Conservation (phyloP, 2,888 invertebrate species). For the Hypsopygia costalis region DNA sequence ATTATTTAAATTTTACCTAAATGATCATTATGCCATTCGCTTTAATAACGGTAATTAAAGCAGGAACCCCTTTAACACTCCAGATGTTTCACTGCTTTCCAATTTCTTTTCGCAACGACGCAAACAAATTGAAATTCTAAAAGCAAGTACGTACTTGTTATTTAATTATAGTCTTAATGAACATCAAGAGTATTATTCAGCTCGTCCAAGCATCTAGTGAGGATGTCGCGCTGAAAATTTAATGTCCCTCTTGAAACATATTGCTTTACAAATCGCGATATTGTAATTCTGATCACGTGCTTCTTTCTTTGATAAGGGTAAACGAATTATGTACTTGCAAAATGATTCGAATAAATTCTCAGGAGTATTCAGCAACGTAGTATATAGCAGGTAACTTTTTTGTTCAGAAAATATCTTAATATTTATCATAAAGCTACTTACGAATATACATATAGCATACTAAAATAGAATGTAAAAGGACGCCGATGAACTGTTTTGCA, state of each 20-base stretch:
- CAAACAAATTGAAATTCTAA: slow-evolving; percentile 7
- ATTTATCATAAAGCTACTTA: no score
- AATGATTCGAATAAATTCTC: slow-evolving; percentile 37
- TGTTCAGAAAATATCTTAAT: no score
- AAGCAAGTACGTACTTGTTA: slow-evolving; percentile 9
- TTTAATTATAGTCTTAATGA: slow-evolving; percentile 14
- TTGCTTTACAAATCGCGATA: slow-evolving; percentile 28
- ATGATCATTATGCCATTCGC: no score
- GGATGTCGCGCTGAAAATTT: slow-evolving; percentile 12
- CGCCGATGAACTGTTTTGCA: no score
- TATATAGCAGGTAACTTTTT: not conserved
- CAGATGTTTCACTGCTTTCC: no score
- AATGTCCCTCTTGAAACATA: slow-evolving; percentile 17
- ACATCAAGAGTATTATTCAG: slow-evolving; percentile 13
- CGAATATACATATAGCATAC: no score
- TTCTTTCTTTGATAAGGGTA: slow-evolving; percentile 39
- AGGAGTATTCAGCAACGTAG: slow-evolving; percentile 8
- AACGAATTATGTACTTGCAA: slow-evolving; percentile 39
- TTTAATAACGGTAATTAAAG: no score
- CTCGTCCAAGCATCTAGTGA: slow-evolving; percentile 6
- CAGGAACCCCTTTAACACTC: no score
- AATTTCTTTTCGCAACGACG: no score
- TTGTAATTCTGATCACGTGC: slow-evolving; percentile 34
- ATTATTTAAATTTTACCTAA: no score
- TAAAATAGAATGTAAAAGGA: no score